phyloP scores from a whole-genome alignment of 2,888 invertebrate genomes.

The Unio delphinus region DNA sequence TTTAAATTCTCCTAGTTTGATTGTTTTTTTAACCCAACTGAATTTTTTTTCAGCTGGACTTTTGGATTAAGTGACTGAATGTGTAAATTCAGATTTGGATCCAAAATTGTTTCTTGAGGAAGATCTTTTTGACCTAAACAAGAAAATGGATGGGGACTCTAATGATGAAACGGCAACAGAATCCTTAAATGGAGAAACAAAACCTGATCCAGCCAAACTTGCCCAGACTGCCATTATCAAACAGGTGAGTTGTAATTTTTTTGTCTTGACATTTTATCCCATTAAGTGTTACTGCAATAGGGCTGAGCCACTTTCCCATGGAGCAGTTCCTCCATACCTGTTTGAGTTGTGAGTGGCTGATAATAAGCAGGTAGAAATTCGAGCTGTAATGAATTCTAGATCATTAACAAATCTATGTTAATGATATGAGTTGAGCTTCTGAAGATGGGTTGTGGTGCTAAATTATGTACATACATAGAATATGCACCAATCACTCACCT shows the following conservation, averaged over 20 bases:
- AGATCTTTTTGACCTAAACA: too few relatives aligned
- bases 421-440: constrained; percentile 46
- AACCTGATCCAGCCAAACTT: constrained; percentile 67
- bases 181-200: constrained; percentile 66
- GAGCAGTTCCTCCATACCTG: neutral
- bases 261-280: neutral
- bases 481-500: too few relatives aligned
- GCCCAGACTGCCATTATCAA: constrained; percentile 70
- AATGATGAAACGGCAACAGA: constrained; percentile 62
- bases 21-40: too few relatives aligned
- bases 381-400: constrained; percentile 9
- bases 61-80: too few relatives aligned
- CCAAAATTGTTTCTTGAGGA: too few relatives aligned
- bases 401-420: constrained; percentile 67
- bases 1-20: too few relatives aligned
- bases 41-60: too few relatives aligned
- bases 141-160: constrained; percentile 64
- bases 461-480: constrained; percentile 33
- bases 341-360: too few relatives aligned
- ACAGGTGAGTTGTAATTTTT: constrained; percentile 54
- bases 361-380: neutral
- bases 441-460: constrained; percentile 26
- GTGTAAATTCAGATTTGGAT: too few relatives aligned
- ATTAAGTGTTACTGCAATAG: neutral
- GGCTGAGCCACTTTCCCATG: neutral